Evolutionary conservation across 2,888 invertebrate species (phyloP).

Genomic region (Mimumesa dahlbomi): DNA sequence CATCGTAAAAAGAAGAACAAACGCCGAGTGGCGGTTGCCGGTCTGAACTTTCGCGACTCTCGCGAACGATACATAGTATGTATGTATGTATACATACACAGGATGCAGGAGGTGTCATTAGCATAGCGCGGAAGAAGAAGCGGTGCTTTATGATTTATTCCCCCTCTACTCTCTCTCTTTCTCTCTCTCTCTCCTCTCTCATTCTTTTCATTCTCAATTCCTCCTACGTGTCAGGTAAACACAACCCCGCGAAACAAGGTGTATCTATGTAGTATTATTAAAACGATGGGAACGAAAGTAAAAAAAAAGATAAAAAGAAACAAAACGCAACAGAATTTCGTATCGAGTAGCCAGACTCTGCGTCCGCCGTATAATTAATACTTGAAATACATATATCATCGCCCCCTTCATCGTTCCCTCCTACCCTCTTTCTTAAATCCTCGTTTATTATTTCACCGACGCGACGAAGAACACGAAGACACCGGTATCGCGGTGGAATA

Average conservation of each 20-base stretch:
- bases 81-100: too few relatives aligned
- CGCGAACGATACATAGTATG: conserved; percentile 69
- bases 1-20: conserved; percentile 46
- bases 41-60: conserved; percentile 58
- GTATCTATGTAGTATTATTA: conserved; percentile 49
- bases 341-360: too few relatives aligned
- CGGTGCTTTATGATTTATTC: conserved; percentile 75
- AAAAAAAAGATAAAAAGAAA: too few relatives aligned
- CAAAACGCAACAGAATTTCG: too few relatives aligned
- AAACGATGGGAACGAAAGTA: conserved; percentile 25
- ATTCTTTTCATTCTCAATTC: conserved; percentile 60
- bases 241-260: conserved; percentile 44
- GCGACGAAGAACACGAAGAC: not conserved
- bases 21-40: conserved; percentile 47
- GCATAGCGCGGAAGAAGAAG: conserved; percentile 69
- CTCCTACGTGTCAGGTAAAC: conserved; percentile 60
- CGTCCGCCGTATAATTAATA: too few relatives aligned
- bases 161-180: conserved; percentile 46
- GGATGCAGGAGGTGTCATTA: conserved; percentile 75
- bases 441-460: not conserved
- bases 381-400: too few relatives aligned
- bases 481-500: not conserved
- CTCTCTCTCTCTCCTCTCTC: conserved; percentile 47
- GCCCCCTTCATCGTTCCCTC: not conserved
- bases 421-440: not conserved